A percentile compares a stretch with the other conserved stretches of the same genome.
Evolutionary conservation across 2,888 invertebrate species (phyloP).

Genomic region (Hypercompe scribonia): DNA sequence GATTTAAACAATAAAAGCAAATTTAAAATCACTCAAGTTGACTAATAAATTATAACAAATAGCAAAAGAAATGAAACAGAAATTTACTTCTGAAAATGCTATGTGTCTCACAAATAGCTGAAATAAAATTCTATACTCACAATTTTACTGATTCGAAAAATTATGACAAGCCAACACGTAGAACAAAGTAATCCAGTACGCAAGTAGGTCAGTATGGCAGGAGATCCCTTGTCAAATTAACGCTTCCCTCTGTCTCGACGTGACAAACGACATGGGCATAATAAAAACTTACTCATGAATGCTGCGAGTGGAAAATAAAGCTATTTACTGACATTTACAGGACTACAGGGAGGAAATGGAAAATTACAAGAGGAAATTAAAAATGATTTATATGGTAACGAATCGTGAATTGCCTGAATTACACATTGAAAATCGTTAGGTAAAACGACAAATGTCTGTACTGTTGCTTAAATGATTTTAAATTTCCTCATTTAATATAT

Average conservation of each 20-base stretch:
- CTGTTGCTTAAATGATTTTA: background rate
- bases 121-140: conserved; percentile 36
- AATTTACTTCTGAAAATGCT: conserved; percentile 3
- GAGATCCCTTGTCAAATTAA: conserved; percentile 85
- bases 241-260: conserved; percentile 77
- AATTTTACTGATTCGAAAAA: conserved; percentile 59
- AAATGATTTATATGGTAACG: conserved; percentile 45
- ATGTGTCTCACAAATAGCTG: conserved; percentile 17
- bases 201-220: conserved; percentile 76
- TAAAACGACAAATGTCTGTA: conserved; percentile 19
- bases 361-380: conserved; percentile 49
- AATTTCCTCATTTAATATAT: background rate
- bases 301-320: conserved; percentile 60
- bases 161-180: conserved; percentile 64
- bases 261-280: conserved; percentile 80
- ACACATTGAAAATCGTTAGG: conserved; percentile 26
- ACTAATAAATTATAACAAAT: too few species aligned
- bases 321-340: conserved; percentile 56
- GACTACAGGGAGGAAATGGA: conserved; percentile 49
- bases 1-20: too few species aligned
- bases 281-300: conserved; percentile 70
- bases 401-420: conserved; percentile 27
- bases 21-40: too few species aligned
- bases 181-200: conserved; percentile 66
- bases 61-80: too few species aligned